Percentiles rank a stretch among this genome's conserved stretches.
phyloP scores from a whole-genome alignment of 2,113 vertebrate genomes.

The Astur gentilis region DNA sequence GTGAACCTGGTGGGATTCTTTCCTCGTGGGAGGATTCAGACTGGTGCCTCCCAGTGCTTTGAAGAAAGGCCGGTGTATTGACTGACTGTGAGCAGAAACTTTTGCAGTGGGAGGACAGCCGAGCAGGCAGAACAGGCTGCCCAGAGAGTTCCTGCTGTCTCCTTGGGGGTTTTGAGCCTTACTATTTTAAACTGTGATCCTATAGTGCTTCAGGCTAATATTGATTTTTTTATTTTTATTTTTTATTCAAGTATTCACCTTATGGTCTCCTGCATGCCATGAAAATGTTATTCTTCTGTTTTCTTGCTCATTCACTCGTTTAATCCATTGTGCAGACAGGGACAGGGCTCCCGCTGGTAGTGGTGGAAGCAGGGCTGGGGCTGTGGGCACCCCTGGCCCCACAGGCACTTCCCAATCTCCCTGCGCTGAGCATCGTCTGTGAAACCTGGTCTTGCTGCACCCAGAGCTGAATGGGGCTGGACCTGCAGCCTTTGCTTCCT shows the following conservation, averaged over 20 bases:
- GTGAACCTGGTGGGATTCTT: neutral
- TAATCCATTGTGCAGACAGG: neutral
- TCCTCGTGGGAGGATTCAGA: neutral
- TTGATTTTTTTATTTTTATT: neutral
- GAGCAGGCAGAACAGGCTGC: neutral
- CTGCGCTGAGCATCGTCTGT: fast-evolving
- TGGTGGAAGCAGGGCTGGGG: neutral
- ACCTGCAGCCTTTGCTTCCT: neutral
- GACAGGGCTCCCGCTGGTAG: neutral
- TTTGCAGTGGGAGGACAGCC: neutral
- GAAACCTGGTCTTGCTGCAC: neutral
- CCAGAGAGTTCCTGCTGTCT: neutral
- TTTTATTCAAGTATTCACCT: neutral
- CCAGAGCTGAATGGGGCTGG: fast-evolving
- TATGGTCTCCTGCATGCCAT: neutral
- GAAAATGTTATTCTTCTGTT: neutral
- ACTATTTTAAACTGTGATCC: neutral
- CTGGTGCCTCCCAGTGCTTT: neutral
- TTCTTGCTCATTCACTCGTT: neutral
- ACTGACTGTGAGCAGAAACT: neutral
- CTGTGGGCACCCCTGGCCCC: neutral
- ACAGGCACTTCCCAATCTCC: fast-evolving
- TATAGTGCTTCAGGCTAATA: neutral
- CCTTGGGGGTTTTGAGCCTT: neutral
- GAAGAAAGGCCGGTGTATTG: neutral